phyloP scores from a whole-genome alignment of 2,888 invertebrate genomes.

The Acronicta psi region DNA sequence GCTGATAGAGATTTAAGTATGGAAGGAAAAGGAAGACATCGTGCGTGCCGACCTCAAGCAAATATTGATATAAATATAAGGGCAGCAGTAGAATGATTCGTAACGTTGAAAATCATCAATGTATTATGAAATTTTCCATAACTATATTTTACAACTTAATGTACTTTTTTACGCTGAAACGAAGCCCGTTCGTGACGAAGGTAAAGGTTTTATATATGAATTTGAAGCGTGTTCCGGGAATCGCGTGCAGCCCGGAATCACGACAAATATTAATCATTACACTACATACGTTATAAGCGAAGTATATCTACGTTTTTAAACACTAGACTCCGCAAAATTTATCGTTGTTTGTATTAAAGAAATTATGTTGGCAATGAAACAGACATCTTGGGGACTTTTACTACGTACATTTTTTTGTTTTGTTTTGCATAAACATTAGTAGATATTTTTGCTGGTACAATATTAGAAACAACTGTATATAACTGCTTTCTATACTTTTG shows the following conservation, averaged over 20 bases:
- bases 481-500: conserved; percentile 19
- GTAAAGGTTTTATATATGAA: conserved; percentile 49
- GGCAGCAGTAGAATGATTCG: no score
- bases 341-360: conserved; percentile 52
- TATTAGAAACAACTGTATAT: conserved; percentile 30
- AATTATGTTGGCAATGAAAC: conserved; percentile 55
- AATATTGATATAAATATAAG: no score
- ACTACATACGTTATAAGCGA: conserved; percentile 30
- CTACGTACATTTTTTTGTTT: conserved; percentile 38
- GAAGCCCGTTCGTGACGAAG: conserved; percentile 66
- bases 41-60: no score
- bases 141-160: conserved; percentile 39
- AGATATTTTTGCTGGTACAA: conserved; percentile 37
- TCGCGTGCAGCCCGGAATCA: conserved; percentile 57
- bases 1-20: no score
- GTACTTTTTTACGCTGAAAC: conserved; percentile 59
- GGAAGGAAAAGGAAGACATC: no score
- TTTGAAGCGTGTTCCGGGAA: conserved; percentile 40
- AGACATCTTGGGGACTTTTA: conserved; percentile 39
- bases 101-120: no score
- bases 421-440: conserved; percentile 30
- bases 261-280: conserved; percentile 55
- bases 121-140: conserved; percentile 6
- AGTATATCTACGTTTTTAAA: conserved; percentile 41
- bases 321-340: conserved; percentile 36